Conservation (phyloP, 2,113 vertebrate genomes). For the Otis tarda region DNA sequence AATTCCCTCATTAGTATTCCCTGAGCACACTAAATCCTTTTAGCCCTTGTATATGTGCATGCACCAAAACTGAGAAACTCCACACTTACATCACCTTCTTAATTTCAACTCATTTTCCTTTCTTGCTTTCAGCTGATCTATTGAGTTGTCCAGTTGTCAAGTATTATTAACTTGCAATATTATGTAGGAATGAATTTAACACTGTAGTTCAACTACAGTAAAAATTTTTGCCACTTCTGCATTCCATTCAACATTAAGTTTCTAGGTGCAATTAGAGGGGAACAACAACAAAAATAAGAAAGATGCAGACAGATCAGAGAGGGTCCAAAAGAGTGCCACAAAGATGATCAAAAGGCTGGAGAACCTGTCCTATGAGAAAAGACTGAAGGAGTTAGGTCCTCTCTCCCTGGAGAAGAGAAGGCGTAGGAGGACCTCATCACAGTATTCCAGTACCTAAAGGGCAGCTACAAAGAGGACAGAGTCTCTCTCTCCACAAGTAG, state of each 20-base stretch:
- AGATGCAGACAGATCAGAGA: not conserved
- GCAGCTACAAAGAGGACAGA: not conserved
- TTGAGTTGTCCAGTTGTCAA: not conserved
- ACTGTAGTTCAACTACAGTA: not conserved
- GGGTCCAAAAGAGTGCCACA: not conserved
- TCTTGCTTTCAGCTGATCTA: not conserved
- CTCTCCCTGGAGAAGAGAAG: not conserved
- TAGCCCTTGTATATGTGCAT: not conserved
- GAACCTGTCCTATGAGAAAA: rapidly evolving
- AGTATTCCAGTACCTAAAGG: not conserved
- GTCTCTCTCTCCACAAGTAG: not conserved
- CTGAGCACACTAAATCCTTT: not conserved
- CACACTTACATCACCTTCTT: not conserved
- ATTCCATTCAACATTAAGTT: not conserved
- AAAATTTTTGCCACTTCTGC: not conserved
- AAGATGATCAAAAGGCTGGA: not conserved
- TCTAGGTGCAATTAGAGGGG: not conserved
- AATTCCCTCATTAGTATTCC: not conserved
- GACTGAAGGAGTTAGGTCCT: not conserved
- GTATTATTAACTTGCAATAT: not conserved
- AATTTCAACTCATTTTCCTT: not conserved
- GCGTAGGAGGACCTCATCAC: rapidly evolving
- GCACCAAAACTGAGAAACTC: not conserved
- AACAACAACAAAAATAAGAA: not conserved
- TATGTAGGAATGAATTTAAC: not conserved